Evolutionary conservation across 2,888 invertebrate genomes (phyloP).

Genomic region (Atethmia centrago): DNA sequence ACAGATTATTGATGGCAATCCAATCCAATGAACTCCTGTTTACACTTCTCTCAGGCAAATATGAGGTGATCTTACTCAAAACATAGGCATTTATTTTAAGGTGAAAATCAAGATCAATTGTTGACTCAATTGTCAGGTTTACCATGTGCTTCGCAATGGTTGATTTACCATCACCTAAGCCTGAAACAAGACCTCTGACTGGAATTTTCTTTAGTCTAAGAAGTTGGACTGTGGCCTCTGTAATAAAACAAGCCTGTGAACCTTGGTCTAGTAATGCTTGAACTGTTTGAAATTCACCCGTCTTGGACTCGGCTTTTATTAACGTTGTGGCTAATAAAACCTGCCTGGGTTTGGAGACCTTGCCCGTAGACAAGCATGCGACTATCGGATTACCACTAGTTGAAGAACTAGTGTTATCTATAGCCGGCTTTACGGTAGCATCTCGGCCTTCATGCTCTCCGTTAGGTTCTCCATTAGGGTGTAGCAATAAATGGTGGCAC

Average conservation of each 20-base stretch:
- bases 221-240: conserved; percentile 60
- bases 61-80: conserved; percentile 6
- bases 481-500: no score
- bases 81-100: conserved; percentile 7
- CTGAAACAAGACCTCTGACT: conserved; percentile 37
- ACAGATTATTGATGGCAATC: no score
- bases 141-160: no score
- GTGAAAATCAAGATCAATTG: conserved; percentile 4
- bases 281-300: conserved; percentile 31
- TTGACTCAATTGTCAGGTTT: conserved; percentile 2
- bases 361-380: no score
- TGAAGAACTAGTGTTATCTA: no score
- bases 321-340: no score
- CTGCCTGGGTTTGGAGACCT: no score
- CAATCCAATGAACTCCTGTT: no score
- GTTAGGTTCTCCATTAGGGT: no score
- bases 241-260: conserved; percentile 65
- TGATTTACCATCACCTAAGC: conserved; percentile 13
- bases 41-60: background rate
- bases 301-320: conserved; percentile 51
- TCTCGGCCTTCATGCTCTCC: no score
- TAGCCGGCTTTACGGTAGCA: no score
- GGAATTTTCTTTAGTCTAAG: conserved; percentile 56
- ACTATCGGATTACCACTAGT: no score
- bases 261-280: conserved; percentile 65